Evolutionary conservation across 2,797 vertebrate genomes (phyloP).

Genomic region (Xenops minutus): DNA sequence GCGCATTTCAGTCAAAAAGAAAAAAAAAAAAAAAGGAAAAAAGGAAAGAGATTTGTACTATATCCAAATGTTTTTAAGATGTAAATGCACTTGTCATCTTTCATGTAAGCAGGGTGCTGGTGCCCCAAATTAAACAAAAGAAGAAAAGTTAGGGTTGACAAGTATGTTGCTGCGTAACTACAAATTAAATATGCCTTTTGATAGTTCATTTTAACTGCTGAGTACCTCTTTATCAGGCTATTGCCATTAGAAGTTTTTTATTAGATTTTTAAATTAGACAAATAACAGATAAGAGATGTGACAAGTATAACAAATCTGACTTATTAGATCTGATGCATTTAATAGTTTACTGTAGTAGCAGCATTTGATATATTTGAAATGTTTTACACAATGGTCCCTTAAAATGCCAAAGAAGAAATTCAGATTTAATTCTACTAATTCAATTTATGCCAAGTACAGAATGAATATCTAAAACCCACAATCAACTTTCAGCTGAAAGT

Average conservation of each 20-base stretch:
- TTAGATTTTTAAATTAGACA: conserved; percentile 32
- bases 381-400: conserved; percentile 21
- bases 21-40: neutral
- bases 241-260: conserved; percentile 13
- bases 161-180: conserved; percentile 18
- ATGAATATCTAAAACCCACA: neutral
- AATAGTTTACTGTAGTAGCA: neutral
- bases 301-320: conserved; percentile 45
- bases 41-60: neutral
- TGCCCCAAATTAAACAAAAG: conserved; percentile 52
- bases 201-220: conserved; percentile 48
- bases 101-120: conserved; percentile 50
- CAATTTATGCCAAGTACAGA: neutral
- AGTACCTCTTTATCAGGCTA: conserved; percentile 53
- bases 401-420: neutral
- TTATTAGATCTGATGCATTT: conserved; percentile 17
- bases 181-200: conserved; percentile 62
- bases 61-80: conserved; percentile 56
- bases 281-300: conserved; percentile 46
- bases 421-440: neutral
- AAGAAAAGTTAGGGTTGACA: conserved; percentile 60
- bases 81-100: conserved; percentile 63
- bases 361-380: conserved; percentile 30
- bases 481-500: neutral
- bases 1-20: conserved; percentile 21